phyloP scores from a whole-genome alignment of 2,888 invertebrate genomes.

The Tiliacea citrago region DNA sequence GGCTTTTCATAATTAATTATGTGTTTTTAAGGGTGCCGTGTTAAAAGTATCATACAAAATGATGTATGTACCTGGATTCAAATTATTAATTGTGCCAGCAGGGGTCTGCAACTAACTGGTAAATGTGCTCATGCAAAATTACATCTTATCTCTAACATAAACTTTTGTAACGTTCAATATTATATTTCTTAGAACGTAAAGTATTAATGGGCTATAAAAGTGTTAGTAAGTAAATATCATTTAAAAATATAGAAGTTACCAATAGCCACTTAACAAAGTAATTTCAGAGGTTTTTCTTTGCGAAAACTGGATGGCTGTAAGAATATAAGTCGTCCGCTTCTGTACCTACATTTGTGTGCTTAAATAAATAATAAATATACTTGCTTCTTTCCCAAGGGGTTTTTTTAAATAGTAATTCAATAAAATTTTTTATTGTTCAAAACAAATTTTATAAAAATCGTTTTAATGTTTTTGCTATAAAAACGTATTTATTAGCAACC shows the following conservation, averaged over 20 bases:
- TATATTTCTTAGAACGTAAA: background rate
- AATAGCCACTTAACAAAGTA: background rate
- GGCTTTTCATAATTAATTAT: background rate
- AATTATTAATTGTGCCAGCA: background rate
- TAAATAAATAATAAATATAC: background rate
- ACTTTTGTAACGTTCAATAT: background rate
- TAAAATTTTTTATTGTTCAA: background rate
- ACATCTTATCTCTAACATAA: conserved; percentile 5
- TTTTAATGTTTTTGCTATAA: too few species aligned
- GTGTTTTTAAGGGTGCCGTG: background rate
- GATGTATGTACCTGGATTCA: background rate
- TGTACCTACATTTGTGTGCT: background rate
- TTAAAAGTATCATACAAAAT: background rate
- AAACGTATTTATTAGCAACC: background rate
- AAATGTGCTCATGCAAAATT: background rate
- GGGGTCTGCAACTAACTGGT: background rate
- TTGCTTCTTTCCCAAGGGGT: background rate
- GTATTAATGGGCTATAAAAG: conserved; percentile 7
- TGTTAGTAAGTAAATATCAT: background rate
- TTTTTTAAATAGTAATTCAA: background rate
- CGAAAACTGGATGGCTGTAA: background rate
- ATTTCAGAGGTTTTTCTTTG: background rate
- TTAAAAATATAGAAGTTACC: background rate
- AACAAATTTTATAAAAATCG: background rate
- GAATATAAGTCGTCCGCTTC: background rate